Evolutionary conservation across 2,888 invertebrate genomes (phyloP), one percentile per base, ranked within the genome.

Genomic region (Cinara cedri): DNA sequence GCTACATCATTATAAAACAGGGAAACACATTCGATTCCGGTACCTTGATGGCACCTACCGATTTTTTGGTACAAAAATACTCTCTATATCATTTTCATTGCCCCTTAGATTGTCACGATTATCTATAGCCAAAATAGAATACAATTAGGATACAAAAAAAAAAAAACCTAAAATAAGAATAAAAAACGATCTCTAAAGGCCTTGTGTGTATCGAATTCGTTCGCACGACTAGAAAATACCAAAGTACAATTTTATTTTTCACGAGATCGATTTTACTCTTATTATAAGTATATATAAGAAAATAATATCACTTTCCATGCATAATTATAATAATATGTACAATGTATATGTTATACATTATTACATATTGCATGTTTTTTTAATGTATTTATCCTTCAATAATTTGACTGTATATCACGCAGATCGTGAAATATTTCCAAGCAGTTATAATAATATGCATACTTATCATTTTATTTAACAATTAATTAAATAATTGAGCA

Each of bases 191-290:
- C 19, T 49, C 19, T 62, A 72, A 72, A 72, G 60, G 60, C 9
- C 26, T 60, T 24, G 46, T 26, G 34, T 46, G 46, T 46, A 60
- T 72, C 72, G 26, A 72, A 72, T 72, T 57, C 26, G 26, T 60
- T 46, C 60, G 72, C 72, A 72, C 72, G 72, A 72, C 60, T 72
- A 49, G 14, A 72, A 72, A 72, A 72, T 46, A 57, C 49, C 24
- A 24, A 66, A 66, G 46, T 66, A 24, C 16, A 19, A 3, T 19
- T 54, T 54, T 42, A 42, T 72, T 72, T 60, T 72, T 72, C 60
- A 62, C 62, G 34, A 62, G 62, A 72, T 49, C 14, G n/a, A 62
- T 46, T 49, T 1, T 9, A n/a, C 42, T n/a, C n/a, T n/a, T n/a
- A n/a, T n/a, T n/a, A n/a, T n/a, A n/a, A n/a, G n/a, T n/a, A n/a